These are phyloP conservation scores for Asteroscopus sphinx DNA, from an alignment of 2,888 invertebrate species.

Conservation along the genomic window DNA sequence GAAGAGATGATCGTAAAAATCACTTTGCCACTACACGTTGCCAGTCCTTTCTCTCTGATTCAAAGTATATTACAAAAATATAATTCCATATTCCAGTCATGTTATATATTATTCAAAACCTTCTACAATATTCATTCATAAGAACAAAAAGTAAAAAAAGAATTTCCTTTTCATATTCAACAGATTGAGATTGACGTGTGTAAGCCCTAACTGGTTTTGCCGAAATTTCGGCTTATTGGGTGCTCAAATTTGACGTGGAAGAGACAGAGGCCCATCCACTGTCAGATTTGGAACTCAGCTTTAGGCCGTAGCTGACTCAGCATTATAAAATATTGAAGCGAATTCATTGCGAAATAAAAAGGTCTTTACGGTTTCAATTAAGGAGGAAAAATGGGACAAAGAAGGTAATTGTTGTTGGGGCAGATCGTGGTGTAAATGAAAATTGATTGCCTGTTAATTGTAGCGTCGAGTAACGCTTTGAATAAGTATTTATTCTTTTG, in stretches of 20 bases:
- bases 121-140: conserved; percentile 6
- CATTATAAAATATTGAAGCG: conserved; percentile 43
- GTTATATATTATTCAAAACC: conserved; percentile 15
- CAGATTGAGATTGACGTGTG: conserved; percentile 71
- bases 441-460: conserved; percentile 53
- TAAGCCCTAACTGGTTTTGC: conserved; percentile 67
- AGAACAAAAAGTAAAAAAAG: conserved; percentile 34
- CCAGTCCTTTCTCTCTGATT: neutral
- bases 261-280: conserved; percentile 76
- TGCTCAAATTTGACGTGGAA: conserved; percentile 78
- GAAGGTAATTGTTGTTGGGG: conserved; percentile 43
- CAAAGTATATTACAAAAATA: conserved; percentile 1
- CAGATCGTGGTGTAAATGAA: conserved; percentile 39
- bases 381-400: conserved; percentile 47
- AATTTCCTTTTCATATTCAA: conserved; percentile 36
- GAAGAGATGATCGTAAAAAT: neutral
- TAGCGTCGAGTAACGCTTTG: conserved; percentile 35
- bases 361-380: conserved; percentile 46
- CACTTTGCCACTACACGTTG: neutral
- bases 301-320: conserved; percentile 50
- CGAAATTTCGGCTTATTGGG: conserved; percentile 70
- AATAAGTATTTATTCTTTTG: conserved; percentile 39
- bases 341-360: conserved; percentile 35
- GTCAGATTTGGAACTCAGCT: conserved; percentile 68
- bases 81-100: conserved; percentile 6